Percentiles rank a stretch among this genome's conserved stretches.
Conservation (phyloP, 1,140 invertebrate genomes). For the Caenorhabditis latens region DNA sequence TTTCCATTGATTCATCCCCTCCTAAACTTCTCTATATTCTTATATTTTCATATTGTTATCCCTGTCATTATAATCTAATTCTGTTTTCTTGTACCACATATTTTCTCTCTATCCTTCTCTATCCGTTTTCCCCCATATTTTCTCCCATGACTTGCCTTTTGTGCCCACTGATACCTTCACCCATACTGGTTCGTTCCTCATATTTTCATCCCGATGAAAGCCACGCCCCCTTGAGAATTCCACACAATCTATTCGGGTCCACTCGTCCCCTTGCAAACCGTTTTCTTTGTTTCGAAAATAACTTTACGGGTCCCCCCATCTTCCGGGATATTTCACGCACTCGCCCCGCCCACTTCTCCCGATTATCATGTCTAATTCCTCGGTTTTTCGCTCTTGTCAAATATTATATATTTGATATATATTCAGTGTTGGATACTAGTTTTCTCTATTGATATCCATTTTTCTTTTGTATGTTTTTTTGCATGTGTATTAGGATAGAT, state of each 20-base stretch:
- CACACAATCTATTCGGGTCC: too few species aligned
- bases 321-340: too few species aligned
- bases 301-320: too few species aligned
- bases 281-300: too few species aligned
- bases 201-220: not conserved
- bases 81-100: slow-evolving; percentile 2
- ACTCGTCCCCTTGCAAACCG: too few species aligned
- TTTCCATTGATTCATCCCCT: not conserved
- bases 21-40: slow-evolving; percentile 1
- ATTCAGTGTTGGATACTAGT: too few species aligned
- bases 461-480: not conserved
- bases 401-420: too few species aligned
- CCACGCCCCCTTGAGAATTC: too few species aligned
- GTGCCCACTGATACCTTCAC: not conserved
- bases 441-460: too few species aligned
- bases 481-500: not conserved
- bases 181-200: not conserved
- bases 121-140: not conserved
- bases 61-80: slow-evolving; percentile 42
- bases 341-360: too few species aligned
- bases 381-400: too few species aligned
- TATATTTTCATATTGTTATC: not conserved
- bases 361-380: too few species aligned
- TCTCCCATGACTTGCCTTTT: slow-evolving; percentile 25
- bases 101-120: slow-evolving; percentile 12